Base-by-base conservation (phyloP, 1,140 invertebrate species). In the Chionoecetes opilio region DNA sequence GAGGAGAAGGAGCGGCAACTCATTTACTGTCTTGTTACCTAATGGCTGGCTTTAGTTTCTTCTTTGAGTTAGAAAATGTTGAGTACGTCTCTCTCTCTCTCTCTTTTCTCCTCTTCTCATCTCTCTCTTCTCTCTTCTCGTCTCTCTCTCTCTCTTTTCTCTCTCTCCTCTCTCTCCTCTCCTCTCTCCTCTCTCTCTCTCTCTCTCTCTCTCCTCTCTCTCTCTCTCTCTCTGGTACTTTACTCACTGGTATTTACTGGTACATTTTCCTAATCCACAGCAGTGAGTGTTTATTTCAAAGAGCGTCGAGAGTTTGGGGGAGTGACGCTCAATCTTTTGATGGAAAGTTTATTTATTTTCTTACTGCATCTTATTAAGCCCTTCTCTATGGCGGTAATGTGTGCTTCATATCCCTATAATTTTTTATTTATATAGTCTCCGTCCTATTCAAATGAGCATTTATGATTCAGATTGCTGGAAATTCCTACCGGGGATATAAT, bases 381-480 rank as follows among this genome's bases (percentile, higher is more conserved):
- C 46, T 17, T 53, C 46, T 53, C 21, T 53, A 9, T 53, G 46
- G 21, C 21, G 0, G 46, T 11, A 53, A 11, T 53, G 0, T 1
- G 11, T 17, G 46, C 63, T 75, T n/a, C 63, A 0, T n/a, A 75
- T 75, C n/a, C n/a, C 63, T 5, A 75, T 11, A 75, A 2, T 63
- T 63, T n/a, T 11, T 0, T 75, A n/a, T 75, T 75, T 26, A 75
- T 75, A 21, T 75, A 75, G 0, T 17, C 63, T n/a, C 21, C 63
- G 2, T 17, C 21, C n/a, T 75, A 75, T 75, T 75, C 63, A n/a
- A 26, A 75, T 75, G 21, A 2, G 21, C n/a, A 26, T 75, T 75
- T 75, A 75, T n/a, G 63, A 75, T 75, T 17, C 63, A 75, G 63
- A 75, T 75, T 75, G 63, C 63, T n/a, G 63, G 63, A 75, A 75